Base-by-base conservation (phyloP, 2,888 invertebrate genomes). In the Diploptera punctata region DNA sequence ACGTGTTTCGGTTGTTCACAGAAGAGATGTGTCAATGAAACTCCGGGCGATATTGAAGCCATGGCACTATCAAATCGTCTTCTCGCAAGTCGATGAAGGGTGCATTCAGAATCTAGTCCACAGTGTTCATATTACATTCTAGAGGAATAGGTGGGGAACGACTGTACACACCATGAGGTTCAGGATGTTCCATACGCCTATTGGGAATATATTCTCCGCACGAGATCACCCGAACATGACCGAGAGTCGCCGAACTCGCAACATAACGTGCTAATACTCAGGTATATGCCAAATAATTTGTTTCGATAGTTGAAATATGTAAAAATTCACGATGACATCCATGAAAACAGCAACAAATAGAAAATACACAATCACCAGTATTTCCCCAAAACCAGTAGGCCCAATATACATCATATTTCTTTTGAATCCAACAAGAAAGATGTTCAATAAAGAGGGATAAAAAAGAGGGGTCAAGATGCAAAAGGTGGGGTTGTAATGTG, bases 131-230 rank as follows among this genome's bases (percentile, higher is more conserved):
- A 65, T 26, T 47, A 47, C 47, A 29, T 47, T 44, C 65, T 47
- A 24, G 26, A 65, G 47, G 44, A 26, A 47, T 65, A 65, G 26
- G 44, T 65, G 65, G 44, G 43, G 47, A 19, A 44, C 65, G 43
- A 65, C 44, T 65, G 65, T 47, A 44, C 44, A 44, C n/a, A 26
- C 65, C 65, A 65, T 65, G 65, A 65, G 65, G 47, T 38, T 47
- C 65, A 26, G 44, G 9, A 57, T 57, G 29, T 65, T 47, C 65
- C 18, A 26, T 65, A 65, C 47, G 60, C 69, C 69, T 69, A 69
- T 43, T 57, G 69, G 69, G 69, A 69, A 69, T 69, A 60, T 26
- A 43, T 65, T 26, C 65, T 65, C 65, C 26, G 57, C 19, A 31
- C 69, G 69, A 57, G 38, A 18, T 60, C 60, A 18, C 60, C 54